Conservation (phyloP, 2,113 vertebrate genomes). For the Cairina moschata region DNA sequence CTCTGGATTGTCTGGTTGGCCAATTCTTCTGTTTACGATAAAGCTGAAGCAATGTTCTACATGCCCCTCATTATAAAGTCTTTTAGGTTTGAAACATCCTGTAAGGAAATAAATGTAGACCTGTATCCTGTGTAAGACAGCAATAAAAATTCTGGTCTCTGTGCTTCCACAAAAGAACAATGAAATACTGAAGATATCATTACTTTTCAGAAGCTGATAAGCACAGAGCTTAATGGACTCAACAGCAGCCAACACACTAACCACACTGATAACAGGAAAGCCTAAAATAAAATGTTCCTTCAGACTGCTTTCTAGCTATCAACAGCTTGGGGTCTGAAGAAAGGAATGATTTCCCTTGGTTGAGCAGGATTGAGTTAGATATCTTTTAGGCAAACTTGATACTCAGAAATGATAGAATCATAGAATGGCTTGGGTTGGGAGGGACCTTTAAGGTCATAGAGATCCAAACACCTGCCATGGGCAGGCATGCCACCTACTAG, state of each 20-base stretch:
- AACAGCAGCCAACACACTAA: not conserved
- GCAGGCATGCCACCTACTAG: no score
- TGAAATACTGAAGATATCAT: not conserved
- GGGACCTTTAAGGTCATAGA: no score
- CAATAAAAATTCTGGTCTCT: not conserved
- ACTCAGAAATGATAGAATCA: no score
- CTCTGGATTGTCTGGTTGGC: not conserved
- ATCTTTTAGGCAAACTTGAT: no score
- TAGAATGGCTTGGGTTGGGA: no score
- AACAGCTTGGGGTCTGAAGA: not conserved
- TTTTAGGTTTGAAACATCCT: not conserved
- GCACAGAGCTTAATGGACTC: not conserved
- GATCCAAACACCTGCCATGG: no score
- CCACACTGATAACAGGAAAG: not conserved
- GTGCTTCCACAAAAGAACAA: not conserved
- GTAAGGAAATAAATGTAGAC: not conserved
- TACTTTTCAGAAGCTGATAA: not conserved
- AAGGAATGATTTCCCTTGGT: no score
- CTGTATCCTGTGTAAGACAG: not conserved
- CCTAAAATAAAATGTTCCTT: not conserved
- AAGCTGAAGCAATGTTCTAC: not conserved
- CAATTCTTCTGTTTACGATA: not conserved
- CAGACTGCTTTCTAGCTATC: not conserved
- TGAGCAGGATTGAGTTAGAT: no score
- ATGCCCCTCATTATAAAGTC: not conserved